Conservation (phyloP, 1,140 invertebrate genomes). For the Drosophila ironensis region DNA sequence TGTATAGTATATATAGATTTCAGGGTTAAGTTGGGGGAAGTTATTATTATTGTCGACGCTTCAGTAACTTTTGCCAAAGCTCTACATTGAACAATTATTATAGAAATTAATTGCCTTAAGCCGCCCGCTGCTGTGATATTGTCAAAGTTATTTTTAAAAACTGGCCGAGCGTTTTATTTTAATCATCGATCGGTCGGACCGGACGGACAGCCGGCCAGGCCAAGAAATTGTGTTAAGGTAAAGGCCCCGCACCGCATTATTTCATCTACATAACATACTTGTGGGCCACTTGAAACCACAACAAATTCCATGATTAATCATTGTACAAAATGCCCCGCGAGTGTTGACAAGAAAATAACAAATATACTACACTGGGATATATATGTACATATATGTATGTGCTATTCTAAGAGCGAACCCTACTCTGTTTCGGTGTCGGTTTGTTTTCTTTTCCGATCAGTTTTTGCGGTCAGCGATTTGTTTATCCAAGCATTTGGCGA, state of each 20-base stretch:
- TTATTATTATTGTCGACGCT: slow-evolving; percentile 57
- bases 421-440: slow-evolving; percentile 29
- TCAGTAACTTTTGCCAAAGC: slow-evolving; percentile 58
- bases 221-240: slow-evolving; percentile 39
- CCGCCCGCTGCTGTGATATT: slow-evolving; percentile 16
- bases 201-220: too few relatives aligned
- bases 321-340: slow-evolving; percentile 20
- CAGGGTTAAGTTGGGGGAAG: slow-evolving; percentile 65
- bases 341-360: background rate
- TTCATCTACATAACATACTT: slow-evolving; percentile 20
- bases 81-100: slow-evolving; percentile 61
- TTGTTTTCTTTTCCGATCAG: slow-evolving; percentile 25
- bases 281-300: slow-evolving; percentile 17
- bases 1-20: slow-evolving; percentile 36
- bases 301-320: slow-evolving; percentile 39
- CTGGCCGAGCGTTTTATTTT: slow-evolving; percentile 41
- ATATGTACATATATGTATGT: too few relatives aligned
- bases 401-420: slow-evolving; percentile 14
- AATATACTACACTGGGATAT: too few relatives aligned
- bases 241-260: slow-evolving; percentile 36
- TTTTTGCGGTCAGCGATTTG: slow-evolving; percentile 34
- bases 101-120: slow-evolving; percentile 56
- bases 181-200: slow-evolving; percentile 20
- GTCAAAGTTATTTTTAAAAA: slow-evolving; percentile 44
- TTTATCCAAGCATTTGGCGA: slow-evolving; percentile 49